Evolutionary conservation across 2,113 vertebrate species (phyloP), one percentile per base, ranked within the genome.

Genomic region (Dicaeum eximium): DNA sequence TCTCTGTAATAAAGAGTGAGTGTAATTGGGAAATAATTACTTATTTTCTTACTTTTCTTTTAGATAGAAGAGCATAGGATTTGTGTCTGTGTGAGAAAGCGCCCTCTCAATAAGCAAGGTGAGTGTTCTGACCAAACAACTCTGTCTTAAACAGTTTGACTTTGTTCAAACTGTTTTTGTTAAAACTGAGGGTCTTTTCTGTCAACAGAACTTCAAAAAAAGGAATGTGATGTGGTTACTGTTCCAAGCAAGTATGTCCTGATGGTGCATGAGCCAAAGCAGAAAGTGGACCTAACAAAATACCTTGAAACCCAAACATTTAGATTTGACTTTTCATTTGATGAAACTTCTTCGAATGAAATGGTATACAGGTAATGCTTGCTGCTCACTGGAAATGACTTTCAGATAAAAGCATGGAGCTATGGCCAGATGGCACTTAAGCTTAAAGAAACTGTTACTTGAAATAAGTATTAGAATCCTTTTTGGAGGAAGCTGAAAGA

Each of bases 201-300:
- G 80, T 88, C 79, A 96, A 87, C 97, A 99, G 99, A 99, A 95
- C 33, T 98, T 35, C 95, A 84, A 35, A 99, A 96, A 96, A 99
- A 98, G 95, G 99, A 99, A 96, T 98, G 99, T 33, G 99, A 99
- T 86, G 99, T 99, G 85, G 98, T 99, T 75, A 99, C 99, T n/a
- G 91, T 99, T 80, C 98, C 98, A 4, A 99, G 98, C 87, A 99
- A 98, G 57, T 98, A 98, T 78, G 67, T 96, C 38, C 95, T 99
- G 65, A 89, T 99, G 31, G 98, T 99, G 40, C 99, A 99, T 21
- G 99, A 99, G 84, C 99, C 99, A 54, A 99, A 99, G 93, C 98
- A 99, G 75, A 99, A 99, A 95, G 99, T 99, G 94, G 99, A 99
- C 92, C 98, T 99, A 50, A 99, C 99, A 22, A 99, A 99, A 96